Evolutionary conservation across 2,888 invertebrate genomes (phyloP).

Genomic region (Clivina fossor): DNA sequence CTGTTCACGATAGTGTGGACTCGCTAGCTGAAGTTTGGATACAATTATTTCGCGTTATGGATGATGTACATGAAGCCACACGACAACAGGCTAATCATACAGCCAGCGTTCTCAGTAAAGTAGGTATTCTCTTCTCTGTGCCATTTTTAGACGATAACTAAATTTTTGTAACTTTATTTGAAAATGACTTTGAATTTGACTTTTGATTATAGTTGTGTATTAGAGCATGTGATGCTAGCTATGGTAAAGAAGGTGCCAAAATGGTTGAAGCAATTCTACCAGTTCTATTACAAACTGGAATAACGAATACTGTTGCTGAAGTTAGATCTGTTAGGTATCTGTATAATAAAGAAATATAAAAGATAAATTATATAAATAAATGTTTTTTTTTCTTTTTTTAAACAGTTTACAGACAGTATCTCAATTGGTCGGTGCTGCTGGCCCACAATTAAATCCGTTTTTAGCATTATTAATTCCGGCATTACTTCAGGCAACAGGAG

Average conservation of each 20-base stretch:
- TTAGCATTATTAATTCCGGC: conserved; percentile 79
- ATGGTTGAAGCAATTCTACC: conserved; percentile 77
- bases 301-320: conserved; percentile 76
- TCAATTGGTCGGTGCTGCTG: conserved; percentile 80
- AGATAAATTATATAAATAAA: conserved; percentile 10
- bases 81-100: conserved; percentile 73
- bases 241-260: conserved; percentile 73
- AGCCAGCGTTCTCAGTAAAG: conserved; percentile 71
- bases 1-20: conserved; percentile 50
- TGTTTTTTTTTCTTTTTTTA: conserved; percentile 26
- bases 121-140: conserved; percentile 52
- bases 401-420: conserved; percentile 80
- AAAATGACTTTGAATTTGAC: conserved; percentile 15
- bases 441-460: conserved; percentile 77
- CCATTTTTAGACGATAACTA: not conserved
- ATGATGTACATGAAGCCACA: conserved; percentile 89
- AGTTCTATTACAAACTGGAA: conserved; percentile 76
- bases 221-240: conserved; percentile 65
- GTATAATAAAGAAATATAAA: conserved; percentile 9
- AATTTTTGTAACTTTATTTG: conserved; percentile 4
- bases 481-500: conserved; percentile 82
- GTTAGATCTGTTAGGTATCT: conserved; percentile 73
- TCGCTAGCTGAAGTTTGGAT: conserved; percentile 70
- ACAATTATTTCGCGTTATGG: conserved; percentile 86
- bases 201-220: conserved; percentile 64